A percentile compares a stretch with the other conserved stretches of the same genome.
Evolutionary conservation across 2,888 invertebrate genomes (phyloP).

Genomic region (Drosophila macrospina): DNA sequence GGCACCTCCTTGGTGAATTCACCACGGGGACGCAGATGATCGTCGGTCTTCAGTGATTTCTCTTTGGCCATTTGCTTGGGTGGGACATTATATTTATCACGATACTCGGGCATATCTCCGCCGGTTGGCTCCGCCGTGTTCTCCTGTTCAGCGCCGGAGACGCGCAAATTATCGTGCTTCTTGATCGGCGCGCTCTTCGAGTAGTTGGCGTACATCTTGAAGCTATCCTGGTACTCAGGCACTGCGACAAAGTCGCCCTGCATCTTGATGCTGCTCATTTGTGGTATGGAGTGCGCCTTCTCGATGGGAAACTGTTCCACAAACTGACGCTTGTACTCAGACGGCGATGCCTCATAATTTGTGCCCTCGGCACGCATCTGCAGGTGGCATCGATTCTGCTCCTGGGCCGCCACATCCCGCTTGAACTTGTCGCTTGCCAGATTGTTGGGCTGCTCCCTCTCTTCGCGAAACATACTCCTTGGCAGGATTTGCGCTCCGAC

Average conservation of each 20-base stretch:
- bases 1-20: conserved; percentile 83
- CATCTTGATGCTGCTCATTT: conserved; percentile 83
- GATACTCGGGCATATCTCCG: conserved; percentile 81
- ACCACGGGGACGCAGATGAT: conserved; percentile 81
- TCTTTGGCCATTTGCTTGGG: conserved; percentile 72
- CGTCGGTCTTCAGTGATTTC: conserved; percentile 78
- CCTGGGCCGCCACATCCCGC: conserved; percentile 69
- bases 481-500: conserved; percentile 81
- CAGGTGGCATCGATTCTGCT: conserved; percentile 75
- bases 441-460: conserved; percentile 40
- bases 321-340: conserved; percentile 84
- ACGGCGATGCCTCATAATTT: conserved; percentile 73
- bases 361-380: conserved; percentile 71
- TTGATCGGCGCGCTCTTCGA: conserved; percentile 85
- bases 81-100: conserved; percentile 82
- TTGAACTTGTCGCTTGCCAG: conserved; percentile 69
- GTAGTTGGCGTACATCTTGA: conserved; percentile 84
- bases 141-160: conserved; percentile 76
- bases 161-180: conserved; percentile 83
- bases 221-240: conserved; percentile 84
- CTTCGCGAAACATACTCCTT: conserved; percentile 78
- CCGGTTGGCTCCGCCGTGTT: conserved; percentile 15
- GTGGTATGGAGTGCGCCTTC: conserved; percentile 85
- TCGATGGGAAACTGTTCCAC: conserved; percentile 83
- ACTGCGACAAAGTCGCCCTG: conserved; percentile 83